Percentiles rank a stretch among this genome's conserved stretches.
phyloP scores from a whole-genome alignment of 1,140 invertebrate genomes.

The Caenorhabditis brenneri region DNA sequence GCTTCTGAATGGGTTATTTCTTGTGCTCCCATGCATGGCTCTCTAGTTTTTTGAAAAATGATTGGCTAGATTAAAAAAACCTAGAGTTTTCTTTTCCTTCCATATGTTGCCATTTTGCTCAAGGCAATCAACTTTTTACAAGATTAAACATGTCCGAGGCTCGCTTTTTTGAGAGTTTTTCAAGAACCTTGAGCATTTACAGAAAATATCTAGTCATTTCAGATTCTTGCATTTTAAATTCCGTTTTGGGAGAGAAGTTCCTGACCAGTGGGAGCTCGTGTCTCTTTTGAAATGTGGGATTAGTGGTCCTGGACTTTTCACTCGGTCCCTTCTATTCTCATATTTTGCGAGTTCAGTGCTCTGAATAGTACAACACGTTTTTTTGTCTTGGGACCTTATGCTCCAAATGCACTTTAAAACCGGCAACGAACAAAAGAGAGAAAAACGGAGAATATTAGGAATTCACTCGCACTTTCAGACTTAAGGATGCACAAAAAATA shows the following conservation, averaged over 20 bases:
- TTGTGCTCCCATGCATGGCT: background rate
- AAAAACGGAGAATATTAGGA: background rate
- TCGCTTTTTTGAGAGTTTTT: background rate
- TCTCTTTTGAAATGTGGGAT: constrained; percentile 12
- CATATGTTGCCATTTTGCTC: constrained; percentile 33
- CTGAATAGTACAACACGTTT: constrained; percentile 30
- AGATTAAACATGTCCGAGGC: constrained; percentile 16
- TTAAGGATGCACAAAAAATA: background rate
- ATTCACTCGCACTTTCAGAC: background rate
- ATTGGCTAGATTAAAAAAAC: constrained; percentile 37
- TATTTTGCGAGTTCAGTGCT: background rate
- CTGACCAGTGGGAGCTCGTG: background rate
- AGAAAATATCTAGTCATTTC: background rate
- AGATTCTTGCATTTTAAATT: background rate
- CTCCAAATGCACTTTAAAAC: constrained; percentile 18
- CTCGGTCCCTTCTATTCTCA: background rate
- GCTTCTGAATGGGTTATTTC: constrained; percentile 13
- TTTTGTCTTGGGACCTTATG: background rate
- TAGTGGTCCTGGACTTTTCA: constrained; percentile 27
- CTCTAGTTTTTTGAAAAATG: constrained; percentile 44
- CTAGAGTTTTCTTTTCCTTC: background rate
- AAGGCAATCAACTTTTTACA: constrained; percentile 32
- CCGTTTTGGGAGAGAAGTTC: background rate
- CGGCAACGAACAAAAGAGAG: background rate
- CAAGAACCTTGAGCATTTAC: too few species aligned